phyloP scores from a whole-genome alignment of 2,797 vertebrate genomes.

The Pristis pectinata region DNA sequence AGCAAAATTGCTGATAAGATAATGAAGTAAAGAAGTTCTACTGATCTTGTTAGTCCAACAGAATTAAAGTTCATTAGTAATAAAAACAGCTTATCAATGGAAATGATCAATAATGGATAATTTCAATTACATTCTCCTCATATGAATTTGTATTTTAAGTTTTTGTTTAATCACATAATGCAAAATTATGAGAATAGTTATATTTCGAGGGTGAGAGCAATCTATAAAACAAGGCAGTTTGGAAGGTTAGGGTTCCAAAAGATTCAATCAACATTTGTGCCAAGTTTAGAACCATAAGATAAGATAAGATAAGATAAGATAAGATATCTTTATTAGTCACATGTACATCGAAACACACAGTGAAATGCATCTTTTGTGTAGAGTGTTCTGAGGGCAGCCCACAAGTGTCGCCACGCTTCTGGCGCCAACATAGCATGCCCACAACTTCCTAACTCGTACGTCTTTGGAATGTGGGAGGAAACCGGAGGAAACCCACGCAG shows the following conservation, averaged over 20 bases:
- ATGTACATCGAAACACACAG: too few species aligned
- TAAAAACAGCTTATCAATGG: conserved; percentile 5
- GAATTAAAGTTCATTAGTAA: conserved; percentile 21
- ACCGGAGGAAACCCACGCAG: too few species aligned
- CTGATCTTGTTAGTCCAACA: not conserved
- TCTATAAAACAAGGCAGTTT: not conserved
- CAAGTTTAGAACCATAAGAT: not conserved
- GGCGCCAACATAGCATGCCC: too few species aligned
- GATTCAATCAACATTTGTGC: too few species aligned
- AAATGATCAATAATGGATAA: conserved; percentile 24
- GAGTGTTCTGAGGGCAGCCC: too few species aligned
- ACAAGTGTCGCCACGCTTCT: too few species aligned
- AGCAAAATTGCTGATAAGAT: conserved; percentile 22
- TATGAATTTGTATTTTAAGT: not conserved
- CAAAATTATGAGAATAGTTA: not conserved
- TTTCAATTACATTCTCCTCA: conserved; percentile 23
- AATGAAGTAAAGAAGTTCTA: conserved; percentile 31
- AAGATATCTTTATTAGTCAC: too few species aligned
- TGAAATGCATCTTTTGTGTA: too few species aligned
- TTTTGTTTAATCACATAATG: not conserved
- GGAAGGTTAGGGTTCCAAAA: not conserved
- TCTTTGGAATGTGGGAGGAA: too few species aligned
- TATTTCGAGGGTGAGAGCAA: not conserved
- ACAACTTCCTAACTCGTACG: too few species aligned
- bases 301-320: too few species aligned